Conservation (phyloP, 2,113 vertebrate species). For the Pseudopodoces humilis region DNA sequence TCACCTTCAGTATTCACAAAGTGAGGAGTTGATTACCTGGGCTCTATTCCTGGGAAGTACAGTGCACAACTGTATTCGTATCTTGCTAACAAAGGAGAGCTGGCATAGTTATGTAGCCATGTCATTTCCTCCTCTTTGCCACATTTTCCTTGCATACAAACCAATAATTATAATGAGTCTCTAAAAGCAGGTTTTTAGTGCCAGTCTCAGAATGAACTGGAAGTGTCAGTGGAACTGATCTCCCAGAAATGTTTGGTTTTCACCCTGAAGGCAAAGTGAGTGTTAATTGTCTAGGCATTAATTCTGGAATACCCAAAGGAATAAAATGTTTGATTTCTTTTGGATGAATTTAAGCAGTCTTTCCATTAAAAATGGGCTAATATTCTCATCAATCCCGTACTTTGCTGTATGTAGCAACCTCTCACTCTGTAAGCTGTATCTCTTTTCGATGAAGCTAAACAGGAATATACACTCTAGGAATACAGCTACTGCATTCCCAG, state of each 20-base stretch:
- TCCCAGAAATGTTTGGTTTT: background rate
- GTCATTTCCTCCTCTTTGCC: background rate
- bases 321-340: background rate
- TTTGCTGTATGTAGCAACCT: background rate
- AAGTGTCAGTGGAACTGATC: background rate
- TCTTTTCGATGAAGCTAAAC: background rate
- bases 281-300: background rate
- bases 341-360: background rate
- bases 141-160: background rate
- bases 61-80: background rate
- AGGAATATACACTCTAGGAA: background rate
- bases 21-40: background rate
- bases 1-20: background rate
- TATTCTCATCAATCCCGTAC: background rate
- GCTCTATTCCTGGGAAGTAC: background rate
- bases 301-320: background rate
- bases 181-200: background rate
- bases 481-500: background rate
- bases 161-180: background rate
- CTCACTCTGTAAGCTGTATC: background rate
- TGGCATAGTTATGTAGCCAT: background rate
- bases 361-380: background rate
- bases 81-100: background rate
- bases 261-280: background rate
- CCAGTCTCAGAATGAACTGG: background rate